phyloP scores from a whole-genome alignment of 2,888 invertebrate genomes.

The Megastigmus dorsalis region DNA sequence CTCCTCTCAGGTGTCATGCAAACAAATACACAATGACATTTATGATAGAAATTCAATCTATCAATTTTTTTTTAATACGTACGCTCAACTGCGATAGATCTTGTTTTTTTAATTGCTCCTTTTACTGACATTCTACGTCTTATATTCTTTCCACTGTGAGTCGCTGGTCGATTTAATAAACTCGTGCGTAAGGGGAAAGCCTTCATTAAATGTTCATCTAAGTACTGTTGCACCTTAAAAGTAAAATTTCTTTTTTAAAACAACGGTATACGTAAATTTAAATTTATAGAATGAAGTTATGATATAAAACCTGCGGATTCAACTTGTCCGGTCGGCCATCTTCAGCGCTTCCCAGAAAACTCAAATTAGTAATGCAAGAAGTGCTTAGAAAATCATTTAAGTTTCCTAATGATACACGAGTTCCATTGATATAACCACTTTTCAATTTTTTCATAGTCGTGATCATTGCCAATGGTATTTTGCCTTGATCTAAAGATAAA shows the following conservation, averaged over 20 bases:
- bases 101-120: slow-evolving; percentile 94
- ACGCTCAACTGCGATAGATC: too few relatives aligned
- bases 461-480: slow-evolving; percentile 94
- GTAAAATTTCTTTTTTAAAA: neutral
- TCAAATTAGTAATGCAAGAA: slow-evolving; percentile 97
- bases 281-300: neutral
- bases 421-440: slow-evolving; percentile 99
- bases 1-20: slow-evolving; percentile 44
- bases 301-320: slow-evolving; percentile 68
- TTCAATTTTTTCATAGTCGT: slow-evolving; percentile 98
- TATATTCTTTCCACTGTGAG: slow-evolving; percentile 75
- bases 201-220: slow-evolving; percentile 89
- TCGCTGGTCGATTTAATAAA: slow-evolving; percentile 78
- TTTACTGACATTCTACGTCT: slow-evolving; percentile 89
- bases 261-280: neutral
- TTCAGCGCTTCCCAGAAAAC: slow-evolving; percentile 94
- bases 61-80: too few relatives aligned
- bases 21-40: slow-evolving; percentile 56
- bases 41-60: neutral
- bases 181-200: slow-evolving; percentile 85
- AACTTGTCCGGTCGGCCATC: slow-evolving; percentile 89
- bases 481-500: slow-evolving; percentile 85
- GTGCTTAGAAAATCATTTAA: slow-evolving; percentile 96
- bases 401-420: slow-evolving; percentile 95
- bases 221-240: slow-evolving; percentile 87